Conservation (phyloP, 53 echinoderm and acorn worm species). For the Apostichopus leukothele region DNA sequence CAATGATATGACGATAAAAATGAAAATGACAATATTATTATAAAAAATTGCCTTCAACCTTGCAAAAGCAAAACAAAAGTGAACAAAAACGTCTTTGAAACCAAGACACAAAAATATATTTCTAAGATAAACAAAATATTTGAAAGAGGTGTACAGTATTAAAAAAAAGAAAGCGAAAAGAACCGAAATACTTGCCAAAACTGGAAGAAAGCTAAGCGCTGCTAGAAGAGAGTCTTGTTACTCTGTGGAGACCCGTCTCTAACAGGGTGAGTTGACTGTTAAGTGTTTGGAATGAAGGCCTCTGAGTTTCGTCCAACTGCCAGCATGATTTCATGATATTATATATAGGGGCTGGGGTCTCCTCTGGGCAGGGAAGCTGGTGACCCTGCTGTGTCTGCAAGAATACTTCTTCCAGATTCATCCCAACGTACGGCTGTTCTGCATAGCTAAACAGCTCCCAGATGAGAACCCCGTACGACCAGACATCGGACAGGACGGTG, state of each 20-base stretch:
- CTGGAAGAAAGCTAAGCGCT: neutral
- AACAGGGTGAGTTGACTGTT: conserved; percentile 25
- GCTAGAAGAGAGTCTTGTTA: conserved; percentile 27
- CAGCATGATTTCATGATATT: conserved; percentile 83
- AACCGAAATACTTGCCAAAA: neutral
- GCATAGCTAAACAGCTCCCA: conserved; percentile 98
- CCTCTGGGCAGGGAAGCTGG: conserved; percentile 65
- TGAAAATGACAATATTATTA: neutral
- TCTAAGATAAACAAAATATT: neutral
- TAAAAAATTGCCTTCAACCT: neutral
- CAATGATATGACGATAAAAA: neutral
- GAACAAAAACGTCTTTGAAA: neutral
- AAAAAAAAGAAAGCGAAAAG: neutral
- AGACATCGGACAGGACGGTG: conserved; percentile 83
- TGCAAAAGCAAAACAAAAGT: neutral
- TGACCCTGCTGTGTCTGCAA: conserved; percentile 80
- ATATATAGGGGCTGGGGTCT: conserved; percentile 68
- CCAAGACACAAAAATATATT: neutral
- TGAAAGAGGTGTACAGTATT: neutral
- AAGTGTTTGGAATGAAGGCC: conserved; percentile 75
- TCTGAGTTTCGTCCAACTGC: conserved; percentile 52
- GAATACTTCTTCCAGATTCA: conserved; percentile 91
- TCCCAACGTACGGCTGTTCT: conserved; percentile 79
- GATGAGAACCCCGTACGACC: conserved; percentile 90
- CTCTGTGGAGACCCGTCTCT: conserved; percentile 29